A percentile compares a stretch with the other conserved stretches of the same genome.
These are phyloP conservation scores for Bambusicola thoracicus DNA, from an alignment of 2,113 vertebrate genomes.

Conservation along the genomic window DNA sequence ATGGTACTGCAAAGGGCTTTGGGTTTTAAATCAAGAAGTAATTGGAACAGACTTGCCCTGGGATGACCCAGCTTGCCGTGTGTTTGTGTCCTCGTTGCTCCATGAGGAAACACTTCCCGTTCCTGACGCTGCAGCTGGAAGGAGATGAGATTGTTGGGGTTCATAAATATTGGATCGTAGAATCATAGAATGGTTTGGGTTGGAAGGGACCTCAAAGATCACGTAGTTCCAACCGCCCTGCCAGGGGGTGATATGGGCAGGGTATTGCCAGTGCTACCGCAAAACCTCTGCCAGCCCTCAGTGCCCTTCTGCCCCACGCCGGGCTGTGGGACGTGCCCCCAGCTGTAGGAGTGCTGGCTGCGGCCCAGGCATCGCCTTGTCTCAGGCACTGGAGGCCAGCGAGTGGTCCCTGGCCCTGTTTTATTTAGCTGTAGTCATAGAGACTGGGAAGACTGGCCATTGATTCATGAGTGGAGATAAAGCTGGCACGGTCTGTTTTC, in stretches of 20 bases:
- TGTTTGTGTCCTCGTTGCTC: background rate
- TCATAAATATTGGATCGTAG: background rate
- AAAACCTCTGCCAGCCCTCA: background rate
- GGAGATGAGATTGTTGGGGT: background rate
- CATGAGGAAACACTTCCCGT: background rate
- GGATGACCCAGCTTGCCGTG: background rate
- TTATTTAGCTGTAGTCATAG: constrained; percentile 70
- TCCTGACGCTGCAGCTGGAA: background rate
- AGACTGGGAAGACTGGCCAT: constrained; percentile 22
- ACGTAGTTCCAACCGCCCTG: too few species aligned
- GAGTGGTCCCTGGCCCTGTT: constrained; percentile 29
- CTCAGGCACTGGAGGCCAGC: constrained; percentile 9
- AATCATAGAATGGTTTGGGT: too few species aligned
- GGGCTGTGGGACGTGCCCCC: background rate
- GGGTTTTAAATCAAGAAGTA: constrained; percentile 45
- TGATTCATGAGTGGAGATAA: constrained; percentile 51
- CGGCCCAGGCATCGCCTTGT: background rate
- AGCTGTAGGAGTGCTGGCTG: background rate
- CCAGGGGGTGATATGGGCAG: background rate
- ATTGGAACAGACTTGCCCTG: constrained; percentile 49
- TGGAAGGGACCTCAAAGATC: too few species aligned
- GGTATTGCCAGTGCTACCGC: background rate
- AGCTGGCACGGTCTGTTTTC: constrained; percentile 41
- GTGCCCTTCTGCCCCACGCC: background rate
- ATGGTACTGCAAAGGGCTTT: constrained; percentile 30